A percentile compares a stretch with the other conserved stretches of the same genome.
Conservation (phyloP, 2,113 vertebrate species). For the Nibea albiflora region DNA sequence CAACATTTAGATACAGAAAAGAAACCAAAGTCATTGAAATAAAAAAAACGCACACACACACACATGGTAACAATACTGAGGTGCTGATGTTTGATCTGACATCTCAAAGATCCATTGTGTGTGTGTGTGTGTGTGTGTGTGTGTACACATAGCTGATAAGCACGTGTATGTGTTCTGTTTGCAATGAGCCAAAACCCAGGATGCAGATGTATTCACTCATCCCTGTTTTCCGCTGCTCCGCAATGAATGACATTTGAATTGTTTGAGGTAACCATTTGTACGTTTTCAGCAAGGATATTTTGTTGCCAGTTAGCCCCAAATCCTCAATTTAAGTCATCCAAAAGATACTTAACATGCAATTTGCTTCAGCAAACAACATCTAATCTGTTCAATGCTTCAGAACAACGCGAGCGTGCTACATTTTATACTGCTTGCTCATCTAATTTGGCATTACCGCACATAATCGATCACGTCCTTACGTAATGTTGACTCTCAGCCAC, state of each 20-base stretch:
- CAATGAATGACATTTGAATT: constrained; percentile 19
- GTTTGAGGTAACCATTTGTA: constrained; percentile 12
- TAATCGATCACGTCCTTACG: constrained; percentile 31
- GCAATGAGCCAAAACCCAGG: neutral
- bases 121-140: neutral
- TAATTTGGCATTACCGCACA: constrained; percentile 3
- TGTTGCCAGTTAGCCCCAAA: neutral
- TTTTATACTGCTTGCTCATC: neutral
- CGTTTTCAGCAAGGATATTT: constrained; percentile 3
- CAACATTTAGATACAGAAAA: no score
- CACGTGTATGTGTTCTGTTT: neutral
- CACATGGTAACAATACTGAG: constrained; percentile 11
- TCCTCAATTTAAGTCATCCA: neutral
- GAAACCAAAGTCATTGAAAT: no score
- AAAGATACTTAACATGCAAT: constrained; percentile 7
- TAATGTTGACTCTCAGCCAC: constrained; percentile 36
- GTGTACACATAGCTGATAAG: constrained; percentile 5
- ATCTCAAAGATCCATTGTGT: constrained; percentile 10
- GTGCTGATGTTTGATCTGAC: constrained; percentile 8
- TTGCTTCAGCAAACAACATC: neutral
- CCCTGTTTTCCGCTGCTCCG: neutral
- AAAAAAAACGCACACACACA: neutral
- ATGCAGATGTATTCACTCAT: constrained; percentile 11
- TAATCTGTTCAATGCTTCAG: neutral
- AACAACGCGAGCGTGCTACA: neutral